Conservation (phyloP, 2,113 vertebrate species). For the Opisthocomus hoazin region DNA sequence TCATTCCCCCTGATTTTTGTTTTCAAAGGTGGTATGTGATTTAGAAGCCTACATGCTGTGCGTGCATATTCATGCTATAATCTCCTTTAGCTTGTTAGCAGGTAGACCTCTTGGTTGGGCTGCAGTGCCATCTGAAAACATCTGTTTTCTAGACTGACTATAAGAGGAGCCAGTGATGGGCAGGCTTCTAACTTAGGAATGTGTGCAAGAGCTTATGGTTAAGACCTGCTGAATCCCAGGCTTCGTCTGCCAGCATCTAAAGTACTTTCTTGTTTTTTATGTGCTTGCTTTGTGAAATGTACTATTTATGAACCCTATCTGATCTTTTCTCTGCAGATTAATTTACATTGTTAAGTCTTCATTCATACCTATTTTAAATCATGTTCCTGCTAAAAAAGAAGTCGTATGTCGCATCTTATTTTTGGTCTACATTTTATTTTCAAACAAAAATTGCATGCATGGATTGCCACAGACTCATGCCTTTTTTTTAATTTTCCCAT, state of each 20-base stretch:
- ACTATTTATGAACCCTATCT: background rate
- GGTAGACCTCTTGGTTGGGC: background rate
- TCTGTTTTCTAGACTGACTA: background rate
- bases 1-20: background rate
- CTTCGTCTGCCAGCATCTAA: background rate
- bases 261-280: background rate
- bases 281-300: background rate
- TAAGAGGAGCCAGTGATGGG: background rate
- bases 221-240: background rate
- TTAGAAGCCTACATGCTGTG: background rate
- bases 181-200: background rate
- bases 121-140: background rate
- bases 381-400: background rate
- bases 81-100: background rate
- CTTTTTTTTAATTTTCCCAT: background rate
- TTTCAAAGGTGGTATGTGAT: background rate
- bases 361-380: background rate
- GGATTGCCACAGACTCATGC: background rate
- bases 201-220: background rate
- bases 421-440: background rate
- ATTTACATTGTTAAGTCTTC: background rate
- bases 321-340: background rate
- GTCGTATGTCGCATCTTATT: background rate
- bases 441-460: background rate
- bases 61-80: background rate